Percentiles rank a stretch among this genome's conserved stretches.
Conservation (phyloP, 1,140 invertebrate genomes). For the Drosophila bipectinata region DNA sequence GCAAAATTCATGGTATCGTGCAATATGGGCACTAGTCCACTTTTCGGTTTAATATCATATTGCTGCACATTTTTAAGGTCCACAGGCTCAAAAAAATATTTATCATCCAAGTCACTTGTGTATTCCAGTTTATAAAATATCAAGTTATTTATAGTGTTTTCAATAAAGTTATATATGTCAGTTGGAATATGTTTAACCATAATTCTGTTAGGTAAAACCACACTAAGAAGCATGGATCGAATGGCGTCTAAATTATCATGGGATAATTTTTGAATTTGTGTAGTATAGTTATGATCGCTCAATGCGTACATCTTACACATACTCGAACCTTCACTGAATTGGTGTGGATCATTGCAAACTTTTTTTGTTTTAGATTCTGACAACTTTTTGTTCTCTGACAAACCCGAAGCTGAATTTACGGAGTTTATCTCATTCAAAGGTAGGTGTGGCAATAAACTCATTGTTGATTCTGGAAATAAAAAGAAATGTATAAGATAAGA, state of each 20-base stretch:
- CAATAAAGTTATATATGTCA: constrained; percentile 50
- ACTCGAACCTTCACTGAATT: no score
- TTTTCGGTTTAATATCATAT: constrained; percentile 5
- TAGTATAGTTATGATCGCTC: constrained; percentile 70
- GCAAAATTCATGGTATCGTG: constrained; percentile 47
- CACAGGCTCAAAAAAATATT: constrained; percentile 55
- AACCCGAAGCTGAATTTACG: no score
- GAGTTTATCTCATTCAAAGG: no score
- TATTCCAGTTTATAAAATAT: constrained; percentile 13
- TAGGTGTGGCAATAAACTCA: no score
- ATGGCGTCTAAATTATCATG: constrained; percentile 33
- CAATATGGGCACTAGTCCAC: constrained; percentile 54
- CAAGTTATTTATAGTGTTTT: constrained; percentile 46
- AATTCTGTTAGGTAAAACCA: constrained; percentile 28
- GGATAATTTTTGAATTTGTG: constrained; percentile 20
- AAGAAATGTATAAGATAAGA: no score
- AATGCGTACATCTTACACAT: constrained; percentile 29
- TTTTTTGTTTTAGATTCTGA: no score
- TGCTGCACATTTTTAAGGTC: constrained; percentile 21
- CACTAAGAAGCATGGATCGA: constrained; percentile 34
- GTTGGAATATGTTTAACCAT: constrained; percentile 24
- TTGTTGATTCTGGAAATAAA: no score
- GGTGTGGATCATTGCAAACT: no score
- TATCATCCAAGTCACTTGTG: neutral
- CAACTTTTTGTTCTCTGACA: no score